phyloP scores from a whole-genome alignment of 2,113 vertebrate genomes.

The Corydoras sp. region DNA sequence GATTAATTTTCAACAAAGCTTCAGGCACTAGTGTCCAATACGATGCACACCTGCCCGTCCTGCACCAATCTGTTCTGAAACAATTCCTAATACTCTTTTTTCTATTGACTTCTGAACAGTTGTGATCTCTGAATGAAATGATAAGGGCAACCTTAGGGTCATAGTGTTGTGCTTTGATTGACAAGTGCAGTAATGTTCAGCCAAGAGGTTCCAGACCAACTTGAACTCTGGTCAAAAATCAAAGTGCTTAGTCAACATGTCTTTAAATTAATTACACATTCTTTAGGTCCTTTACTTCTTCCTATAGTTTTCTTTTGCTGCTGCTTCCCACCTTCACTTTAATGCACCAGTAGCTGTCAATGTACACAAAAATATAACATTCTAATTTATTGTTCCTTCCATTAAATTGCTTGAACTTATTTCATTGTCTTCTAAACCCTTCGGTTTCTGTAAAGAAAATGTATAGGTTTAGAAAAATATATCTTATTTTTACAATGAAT shows the following conservation, averaged over 20 bases:
- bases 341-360: neutral
- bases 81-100: conserved; percentile 6
- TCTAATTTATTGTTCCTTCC: too few relatives aligned
- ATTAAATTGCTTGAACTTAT: too few relatives aligned
- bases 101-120: neutral
- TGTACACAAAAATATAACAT: neutral
- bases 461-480: too few relatives aligned
- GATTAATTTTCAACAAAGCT: conserved; percentile 13
- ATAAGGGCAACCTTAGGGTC: conserved; percentile 20
- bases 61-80: neutral
- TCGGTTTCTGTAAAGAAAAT: too few relatives aligned
- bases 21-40: conserved; percentile 12
- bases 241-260: conserved; percentile 23
- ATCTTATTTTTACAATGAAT: too few relatives aligned
- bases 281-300: conserved; percentile 29
- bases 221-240: conserved; percentile 14
- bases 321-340: conserved; percentile 9
- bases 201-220: conserved; percentile 18
- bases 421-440: too few relatives aligned
- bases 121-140: conserved; percentile 23
- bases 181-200: conserved; percentile 21
- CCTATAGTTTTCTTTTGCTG: neutral
- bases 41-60: conserved; percentile 26
- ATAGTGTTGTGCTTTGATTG: conserved; percentile 20
- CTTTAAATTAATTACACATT: conserved; percentile 58